Evolutionary conservation across 2,888 invertebrate species (phyloP), one percentile per base, ranked within the genome.

Genomic region (Acanthococcus lagerstroemiae): DNA sequence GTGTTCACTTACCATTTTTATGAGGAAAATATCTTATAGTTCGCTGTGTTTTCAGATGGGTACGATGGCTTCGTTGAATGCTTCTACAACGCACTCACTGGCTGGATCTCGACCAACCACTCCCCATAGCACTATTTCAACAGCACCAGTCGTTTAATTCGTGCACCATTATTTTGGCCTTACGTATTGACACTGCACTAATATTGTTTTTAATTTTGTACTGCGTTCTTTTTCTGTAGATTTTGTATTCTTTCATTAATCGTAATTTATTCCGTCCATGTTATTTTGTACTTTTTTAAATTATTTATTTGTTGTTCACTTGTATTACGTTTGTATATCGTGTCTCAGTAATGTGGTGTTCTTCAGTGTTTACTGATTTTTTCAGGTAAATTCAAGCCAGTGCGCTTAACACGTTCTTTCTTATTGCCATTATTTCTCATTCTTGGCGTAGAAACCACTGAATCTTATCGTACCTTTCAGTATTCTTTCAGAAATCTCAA

Each of bases 91-190:
- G 72, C 90, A 90, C 69, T 91, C 91, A 0, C 80, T 92, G 67
- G 90, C 90, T 65, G 91, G 91, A 52, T 92, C 91, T 30, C 82
- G 91, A 21, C 92, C 92, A 26, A 92, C 91, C 61, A 92, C 92
- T 21, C 92, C 92, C 0, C 91, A 91, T 78, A 90, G 89, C 77
- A 90, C 91, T 7, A 88, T 91, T 0, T 91, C 90, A 4, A 90
- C 91, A 26, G 88, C 90, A 85, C 91, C 91, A 1, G 87, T 85
- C 3, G 55, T 66, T 21, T 66, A 21, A 54, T 52, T 9, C n/a
- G 12, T 37, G 37, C 37, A 37, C 37, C 37, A n/a, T 9, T 37
- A 37, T n/a, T 37, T 37, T n/a, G n/a, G 46, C 7, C 19, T 45
- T 45, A 7, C 46, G 46, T 19, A 45, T 19, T 7, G 19, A 45